phyloP scores from a whole-genome alignment of 2,797 vertebrate species.

The Lates japonicus region DNA sequence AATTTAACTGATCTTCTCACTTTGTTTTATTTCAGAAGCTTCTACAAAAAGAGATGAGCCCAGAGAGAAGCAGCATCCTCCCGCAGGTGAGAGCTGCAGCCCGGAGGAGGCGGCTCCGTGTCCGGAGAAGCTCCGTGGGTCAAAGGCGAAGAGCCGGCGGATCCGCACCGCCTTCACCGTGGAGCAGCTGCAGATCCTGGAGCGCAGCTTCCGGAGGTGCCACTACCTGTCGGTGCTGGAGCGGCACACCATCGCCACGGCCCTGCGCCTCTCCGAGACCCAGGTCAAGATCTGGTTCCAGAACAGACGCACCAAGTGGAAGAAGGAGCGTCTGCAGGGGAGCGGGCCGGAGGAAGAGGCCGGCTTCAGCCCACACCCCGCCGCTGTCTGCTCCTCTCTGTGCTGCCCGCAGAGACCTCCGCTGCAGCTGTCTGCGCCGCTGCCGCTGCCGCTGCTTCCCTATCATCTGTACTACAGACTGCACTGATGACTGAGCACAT shows the following conservation, averaged over 20 bases:
- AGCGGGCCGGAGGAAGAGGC: constrained; percentile 45
- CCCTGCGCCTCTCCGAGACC: constrained; percentile 83
- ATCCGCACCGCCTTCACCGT: constrained; percentile 84
- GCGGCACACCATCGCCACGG: constrained; percentile 80
- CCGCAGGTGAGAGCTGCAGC: constrained; percentile 23
- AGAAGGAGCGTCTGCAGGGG: constrained; percentile 80
- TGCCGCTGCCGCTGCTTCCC: constrained; percentile 37
- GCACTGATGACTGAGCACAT: neutral
- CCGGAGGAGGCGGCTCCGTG: constrained; percentile 3
- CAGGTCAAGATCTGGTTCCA: constrained; percentile 91
- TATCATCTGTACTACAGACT: constrained; percentile 40
- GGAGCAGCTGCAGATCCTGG: constrained; percentile 85
- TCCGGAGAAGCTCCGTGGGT: neutral
- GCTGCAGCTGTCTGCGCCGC: constrained; percentile 60
- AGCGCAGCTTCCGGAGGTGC: constrained; percentile 82
- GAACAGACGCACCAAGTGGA: constrained; percentile 89
- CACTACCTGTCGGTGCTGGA: constrained; percentile 87
- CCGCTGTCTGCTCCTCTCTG: constrained; percentile 3
- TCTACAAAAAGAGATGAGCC: neutral
- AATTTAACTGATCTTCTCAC: no score
- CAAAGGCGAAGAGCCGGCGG: constrained; percentile 69
- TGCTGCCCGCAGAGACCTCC: constrained; percentile 48
- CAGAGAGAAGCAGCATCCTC: constrained; percentile 2
- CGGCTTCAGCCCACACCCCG: neutral
- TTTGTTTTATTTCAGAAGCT: constrained; percentile 17